Evolutionary conservation across 2,888 invertebrate genomes (phyloP).

Genomic region (Orgyia antiqua): DNA sequence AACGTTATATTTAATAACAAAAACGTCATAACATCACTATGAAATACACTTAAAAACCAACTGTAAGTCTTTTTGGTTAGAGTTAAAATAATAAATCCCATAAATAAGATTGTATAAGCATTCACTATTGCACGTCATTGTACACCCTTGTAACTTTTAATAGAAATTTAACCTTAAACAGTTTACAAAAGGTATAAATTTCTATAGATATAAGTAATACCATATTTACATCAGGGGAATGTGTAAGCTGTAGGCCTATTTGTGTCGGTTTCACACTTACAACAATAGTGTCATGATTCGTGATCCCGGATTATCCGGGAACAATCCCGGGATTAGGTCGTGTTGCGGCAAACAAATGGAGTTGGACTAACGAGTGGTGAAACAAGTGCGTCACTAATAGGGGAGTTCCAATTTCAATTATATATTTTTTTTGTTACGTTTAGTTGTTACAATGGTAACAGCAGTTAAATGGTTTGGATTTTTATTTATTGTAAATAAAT

Average conservation of each 20-base stretch:
- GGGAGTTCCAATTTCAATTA: slow-evolving; percentile 58
- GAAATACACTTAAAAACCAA: slow-evolving; percentile 14
- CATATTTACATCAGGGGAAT: slow-evolving; percentile 26
- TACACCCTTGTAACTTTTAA: slow-evolving; percentile 9
- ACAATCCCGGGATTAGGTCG: slow-evolving; percentile 70
- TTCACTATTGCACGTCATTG: slow-evolving; percentile 36
- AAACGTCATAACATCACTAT: slow-evolving; percentile 17
- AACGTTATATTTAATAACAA: slow-evolving; percentile 29
- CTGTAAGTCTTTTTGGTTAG: neutral
- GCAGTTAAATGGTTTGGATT: too few species aligned
- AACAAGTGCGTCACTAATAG: slow-evolving; percentile 65
- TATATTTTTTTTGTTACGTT: slow-evolving; percentile 36
- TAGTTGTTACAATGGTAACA: too few species aligned
- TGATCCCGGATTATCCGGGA: slow-evolving; percentile 73
- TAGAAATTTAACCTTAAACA: slow-evolving; percentile 13
- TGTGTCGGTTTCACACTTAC: slow-evolving; percentile 78
- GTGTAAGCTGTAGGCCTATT: slow-evolving; percentile 61
- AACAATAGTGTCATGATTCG: slow-evolving; percentile 79
- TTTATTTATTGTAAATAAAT: too few species aligned
- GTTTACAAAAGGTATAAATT: slow-evolving; percentile 8
- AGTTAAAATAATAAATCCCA: slow-evolving; percentile 7
- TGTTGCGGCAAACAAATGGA: slow-evolving; percentile 74
- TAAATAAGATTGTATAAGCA: slow-evolving; percentile 31
- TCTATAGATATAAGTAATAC: slow-evolving; percentile 6
- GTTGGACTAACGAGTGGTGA: slow-evolving; percentile 54